Evolutionary conservation across 1,140 invertebrate species (phyloP).

Genomic region (Brachionus asplanchnoidis): DNA sequence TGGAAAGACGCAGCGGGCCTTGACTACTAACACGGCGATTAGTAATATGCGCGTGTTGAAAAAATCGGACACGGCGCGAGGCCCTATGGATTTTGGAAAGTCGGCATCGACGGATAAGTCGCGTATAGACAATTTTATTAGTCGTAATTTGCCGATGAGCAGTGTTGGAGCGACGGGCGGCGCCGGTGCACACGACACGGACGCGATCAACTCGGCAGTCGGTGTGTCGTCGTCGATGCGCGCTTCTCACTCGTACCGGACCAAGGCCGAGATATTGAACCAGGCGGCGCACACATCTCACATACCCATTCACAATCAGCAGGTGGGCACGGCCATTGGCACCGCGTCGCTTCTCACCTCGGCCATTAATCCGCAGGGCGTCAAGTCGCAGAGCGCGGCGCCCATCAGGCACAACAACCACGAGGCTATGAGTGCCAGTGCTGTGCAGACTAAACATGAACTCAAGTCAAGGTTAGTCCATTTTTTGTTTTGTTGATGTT

Average conservation of each 20-base stretch:
- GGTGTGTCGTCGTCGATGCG: background rate
- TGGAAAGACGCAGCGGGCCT: background rate
- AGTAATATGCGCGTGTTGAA: background rate
- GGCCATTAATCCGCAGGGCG: background rate
- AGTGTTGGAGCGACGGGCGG: background rate
- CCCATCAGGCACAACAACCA: background rate
- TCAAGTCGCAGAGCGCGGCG: background rate
- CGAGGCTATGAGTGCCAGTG: background rate
- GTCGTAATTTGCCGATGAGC: background rate
- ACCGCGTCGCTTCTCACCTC: background rate
- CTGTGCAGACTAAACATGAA: background rate
- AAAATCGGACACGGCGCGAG: constrained; percentile 30
- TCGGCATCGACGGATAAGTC: background rate
- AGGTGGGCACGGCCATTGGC: background rate
- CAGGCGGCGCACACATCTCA: background rate
- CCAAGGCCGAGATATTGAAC: constrained; percentile 16
- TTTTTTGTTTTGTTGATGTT: background rate
- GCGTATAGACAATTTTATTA: background rate
- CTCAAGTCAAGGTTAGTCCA: background rate
- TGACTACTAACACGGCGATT: background rate
- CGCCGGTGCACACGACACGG: background rate
- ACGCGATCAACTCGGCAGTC: background rate
- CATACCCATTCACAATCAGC: constrained; percentile 10
- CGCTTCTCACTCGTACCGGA: background rate
- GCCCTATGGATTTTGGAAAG: background rate